Percentiles rank a stretch among this genome's conserved stretches.
Conservation (phyloP, 2,113 vertebrate species). For the Cyprinodon variegatus region DNA sequence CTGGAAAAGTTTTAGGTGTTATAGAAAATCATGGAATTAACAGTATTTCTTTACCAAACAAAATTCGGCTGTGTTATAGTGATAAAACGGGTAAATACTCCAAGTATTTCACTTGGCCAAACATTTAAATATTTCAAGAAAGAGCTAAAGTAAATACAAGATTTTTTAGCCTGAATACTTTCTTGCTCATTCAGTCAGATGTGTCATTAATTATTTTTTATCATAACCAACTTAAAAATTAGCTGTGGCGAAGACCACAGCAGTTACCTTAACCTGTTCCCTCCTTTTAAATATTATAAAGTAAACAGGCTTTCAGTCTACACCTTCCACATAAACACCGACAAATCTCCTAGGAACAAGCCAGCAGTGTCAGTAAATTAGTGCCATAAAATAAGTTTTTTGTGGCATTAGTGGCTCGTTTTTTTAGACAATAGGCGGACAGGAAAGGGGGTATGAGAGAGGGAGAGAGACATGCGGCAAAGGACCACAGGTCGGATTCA, state of each 20-base stretch:
- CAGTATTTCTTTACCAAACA: background rate
- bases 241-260: background rate
- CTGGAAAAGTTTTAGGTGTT: background rate
- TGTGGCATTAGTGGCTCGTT: no score
- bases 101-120: no score
- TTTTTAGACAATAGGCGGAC: no score
- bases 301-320: constrained; percentile 40
- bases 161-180: background rate
- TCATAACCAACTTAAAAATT: no score
- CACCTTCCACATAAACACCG: constrained; percentile 63
- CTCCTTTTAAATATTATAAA: constrained; percentile 55
- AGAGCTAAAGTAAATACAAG: background rate
- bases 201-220: no score
- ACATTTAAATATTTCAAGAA: background rate
- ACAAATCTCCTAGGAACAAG: constrained; percentile 59
- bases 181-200: background rate
- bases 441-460: no score
- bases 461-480: no score
- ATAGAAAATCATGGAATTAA: background rate
- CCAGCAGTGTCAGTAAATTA: constrained; percentile 61
- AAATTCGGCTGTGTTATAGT: no score
- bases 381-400: no score
- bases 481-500: no score
- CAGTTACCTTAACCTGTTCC: background rate
- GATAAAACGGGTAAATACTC: no score